A percentile compares a stretch with the other conserved stretches of the same genome.
Conservation (phyloP, 1,140 invertebrate species). For the Cherax destructor region DNA sequence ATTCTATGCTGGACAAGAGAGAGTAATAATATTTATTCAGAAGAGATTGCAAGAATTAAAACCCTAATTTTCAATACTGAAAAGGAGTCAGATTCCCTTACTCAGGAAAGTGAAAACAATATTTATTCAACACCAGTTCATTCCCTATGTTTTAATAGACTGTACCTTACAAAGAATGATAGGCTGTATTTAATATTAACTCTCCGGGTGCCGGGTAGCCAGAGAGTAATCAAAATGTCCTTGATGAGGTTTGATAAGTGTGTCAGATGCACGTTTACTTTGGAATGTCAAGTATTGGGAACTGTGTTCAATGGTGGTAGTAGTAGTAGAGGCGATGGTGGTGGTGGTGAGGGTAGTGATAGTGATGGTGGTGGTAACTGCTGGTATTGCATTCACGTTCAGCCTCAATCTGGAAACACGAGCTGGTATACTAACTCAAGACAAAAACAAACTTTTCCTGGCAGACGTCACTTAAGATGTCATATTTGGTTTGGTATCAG, state of each 20-base stretch:
- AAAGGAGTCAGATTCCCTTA: no score
- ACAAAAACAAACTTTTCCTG: background rate
- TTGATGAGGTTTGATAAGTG: no score
- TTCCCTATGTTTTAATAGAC: background rate
- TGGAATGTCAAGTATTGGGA: no score
- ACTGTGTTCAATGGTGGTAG: no score
- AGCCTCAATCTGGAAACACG: background rate
- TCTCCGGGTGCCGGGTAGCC: background rate
- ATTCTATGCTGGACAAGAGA: no score
- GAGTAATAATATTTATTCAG: no score
- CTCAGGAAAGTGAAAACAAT: background rate
- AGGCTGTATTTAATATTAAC: background rate
- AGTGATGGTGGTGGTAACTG: background rate
- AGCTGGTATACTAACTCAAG: background rate
- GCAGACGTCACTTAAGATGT: background rate
- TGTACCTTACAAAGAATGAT: background rate
- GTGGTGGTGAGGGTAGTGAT: background rate
- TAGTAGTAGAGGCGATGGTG: background rate
- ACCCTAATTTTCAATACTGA: no score
- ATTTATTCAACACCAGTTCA: background rate
- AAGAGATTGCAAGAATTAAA: no score
- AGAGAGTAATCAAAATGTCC: no score
- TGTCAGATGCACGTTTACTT: no score
- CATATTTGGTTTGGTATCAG: background rate
- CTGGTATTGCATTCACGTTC: background rate